A percentile compares a stretch with the other conserved stretches of the same genome.
Evolutionary conservation across 2,113 vertebrate species (phyloP).

Genomic region (Ctenomys sociabilis): DNA sequence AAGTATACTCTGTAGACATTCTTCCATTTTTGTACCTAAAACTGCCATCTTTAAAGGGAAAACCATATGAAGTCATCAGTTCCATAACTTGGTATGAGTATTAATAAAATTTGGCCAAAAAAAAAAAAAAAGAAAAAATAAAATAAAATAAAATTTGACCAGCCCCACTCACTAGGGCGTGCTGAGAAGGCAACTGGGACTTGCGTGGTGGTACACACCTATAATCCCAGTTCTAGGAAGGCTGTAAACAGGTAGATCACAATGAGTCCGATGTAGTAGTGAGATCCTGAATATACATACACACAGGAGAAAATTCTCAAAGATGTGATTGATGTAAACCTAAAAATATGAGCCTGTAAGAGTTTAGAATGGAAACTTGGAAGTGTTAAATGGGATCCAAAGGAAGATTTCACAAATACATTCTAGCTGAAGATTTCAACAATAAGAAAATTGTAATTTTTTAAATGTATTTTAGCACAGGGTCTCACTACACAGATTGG

Average conservation of each 20-base stretch:
- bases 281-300: no score
- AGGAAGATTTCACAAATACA: conserved; percentile 73
- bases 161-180: no score
- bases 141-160: no score
- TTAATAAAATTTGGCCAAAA: conserved; percentile 83
- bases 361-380: conserved; percentile 70
- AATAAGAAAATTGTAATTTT: conserved; percentile 53
- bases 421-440: conserved; percentile 73
- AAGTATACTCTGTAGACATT: conserved; percentile 77
- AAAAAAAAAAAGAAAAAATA: conserved; percentile 69
- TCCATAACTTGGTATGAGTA: conserved; percentile 70
- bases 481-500: no score
- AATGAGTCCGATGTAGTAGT: no score
- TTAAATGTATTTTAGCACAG: no score
- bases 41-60: conserved; percentile 80
- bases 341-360: conserved; percentile 71
- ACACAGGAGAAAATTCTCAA: conserved; percentile 65
- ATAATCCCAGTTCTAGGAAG: no score
- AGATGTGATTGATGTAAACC: conserved; percentile 56
- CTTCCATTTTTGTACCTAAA: conserved; percentile 75
- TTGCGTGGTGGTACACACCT: no score
- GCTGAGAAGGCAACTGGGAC: no score
- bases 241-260: no score
- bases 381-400: conserved; percentile 72
- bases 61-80: conserved; percentile 71